Evolutionary conservation across 2,888 invertebrate genomes (phyloP).

Genomic region (Creontiades dilutus): DNA sequence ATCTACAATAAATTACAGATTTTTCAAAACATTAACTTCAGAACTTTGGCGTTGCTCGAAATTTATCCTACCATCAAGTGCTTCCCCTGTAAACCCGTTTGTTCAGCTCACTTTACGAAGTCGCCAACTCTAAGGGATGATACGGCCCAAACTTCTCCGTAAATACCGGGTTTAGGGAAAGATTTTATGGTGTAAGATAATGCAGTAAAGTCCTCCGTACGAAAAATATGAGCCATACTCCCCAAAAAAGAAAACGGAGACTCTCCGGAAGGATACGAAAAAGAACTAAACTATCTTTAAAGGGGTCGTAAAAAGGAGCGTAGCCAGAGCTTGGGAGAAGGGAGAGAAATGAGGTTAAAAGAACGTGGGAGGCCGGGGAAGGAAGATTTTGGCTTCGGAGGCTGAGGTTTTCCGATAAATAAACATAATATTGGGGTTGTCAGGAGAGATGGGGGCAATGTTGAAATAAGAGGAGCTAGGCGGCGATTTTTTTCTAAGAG

Average conservation of each 20-base stretch:
- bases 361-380: neutral
- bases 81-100: too few species aligned
- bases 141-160: slow-evolving; percentile 23
- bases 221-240: slow-evolving; percentile 38
- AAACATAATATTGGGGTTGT: slow-evolving; percentile 25
- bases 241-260: neutral
- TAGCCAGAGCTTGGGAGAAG: neutral
- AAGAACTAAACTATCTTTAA: slow-evolving; percentile 11
- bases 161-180: slow-evolving; percentile 47
- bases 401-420: slow-evolving; percentile 54
- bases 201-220: neutral
- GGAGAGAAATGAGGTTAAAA: neutral
- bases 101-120: neutral
- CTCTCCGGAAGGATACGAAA: slow-evolving; percentile 31
- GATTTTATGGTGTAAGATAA: slow-evolving; percentile 40
- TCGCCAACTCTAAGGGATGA: neutral
- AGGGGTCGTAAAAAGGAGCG: slow-evolving; percentile 46
- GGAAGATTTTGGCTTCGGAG: neutral
- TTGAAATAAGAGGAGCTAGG: slow-evolving; percentile 1
- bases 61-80: too few species aligned
- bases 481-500: neutral
- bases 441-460: neutral
- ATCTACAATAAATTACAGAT: too few species aligned
- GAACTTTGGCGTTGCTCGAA: too few species aligned
- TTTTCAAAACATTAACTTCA: too few species aligned